A percentile compares a stretch with the other conserved stretches of the same genome.
phyloP scores from a whole-genome alignment of 2,888 invertebrate genomes.

The Ophonus ardosiacus region DNA sequence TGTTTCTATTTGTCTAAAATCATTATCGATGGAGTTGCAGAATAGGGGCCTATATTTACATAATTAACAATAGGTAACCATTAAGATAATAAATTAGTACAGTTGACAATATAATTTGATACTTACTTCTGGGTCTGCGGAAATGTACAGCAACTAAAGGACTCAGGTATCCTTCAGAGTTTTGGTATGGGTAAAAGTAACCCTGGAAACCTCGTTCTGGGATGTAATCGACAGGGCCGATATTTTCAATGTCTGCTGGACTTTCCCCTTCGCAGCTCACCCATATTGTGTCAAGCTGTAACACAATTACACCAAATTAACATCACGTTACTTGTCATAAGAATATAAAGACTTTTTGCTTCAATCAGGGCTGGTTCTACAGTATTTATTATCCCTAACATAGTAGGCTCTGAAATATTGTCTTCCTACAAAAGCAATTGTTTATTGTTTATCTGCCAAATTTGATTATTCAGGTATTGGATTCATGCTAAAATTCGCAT shows the following conservation, averaged over 20 bases:
- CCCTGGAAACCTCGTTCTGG: slow-evolving; percentile 92
- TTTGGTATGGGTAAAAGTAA: slow-evolving; percentile 92
- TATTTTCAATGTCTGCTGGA: slow-evolving; percentile 93
- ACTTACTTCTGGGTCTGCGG: slow-evolving; percentile 88
- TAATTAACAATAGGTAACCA: background rate
- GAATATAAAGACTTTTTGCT: background rate
- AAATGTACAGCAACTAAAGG: slow-evolving; percentile 93
- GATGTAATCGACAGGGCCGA: slow-evolving; percentile 89
- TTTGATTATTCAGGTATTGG: too few species aligned
- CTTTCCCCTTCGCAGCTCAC: slow-evolving; percentile 96
- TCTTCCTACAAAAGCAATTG: too few species aligned
- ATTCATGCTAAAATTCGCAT: too few species aligned
- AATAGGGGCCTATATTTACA: background rate
- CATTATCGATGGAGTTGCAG: too few species aligned
- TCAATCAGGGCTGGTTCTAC: too few species aligned
- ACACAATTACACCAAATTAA: slow-evolving; percentile 65
- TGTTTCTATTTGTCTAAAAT: too few species aligned
- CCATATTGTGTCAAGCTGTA: slow-evolving; percentile 90
- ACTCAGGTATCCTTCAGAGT: slow-evolving; percentile 91
- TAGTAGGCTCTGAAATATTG: too few species aligned
- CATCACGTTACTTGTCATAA: background rate
- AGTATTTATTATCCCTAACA: too few species aligned
- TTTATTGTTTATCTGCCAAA: too few species aligned
- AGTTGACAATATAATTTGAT: background rate
- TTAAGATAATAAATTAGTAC: background rate